These are phyloP conservation scores for Platyscapa corneri DNA, from an alignment of 1,140 invertebrate genomes.

Conservation along the genomic window DNA sequence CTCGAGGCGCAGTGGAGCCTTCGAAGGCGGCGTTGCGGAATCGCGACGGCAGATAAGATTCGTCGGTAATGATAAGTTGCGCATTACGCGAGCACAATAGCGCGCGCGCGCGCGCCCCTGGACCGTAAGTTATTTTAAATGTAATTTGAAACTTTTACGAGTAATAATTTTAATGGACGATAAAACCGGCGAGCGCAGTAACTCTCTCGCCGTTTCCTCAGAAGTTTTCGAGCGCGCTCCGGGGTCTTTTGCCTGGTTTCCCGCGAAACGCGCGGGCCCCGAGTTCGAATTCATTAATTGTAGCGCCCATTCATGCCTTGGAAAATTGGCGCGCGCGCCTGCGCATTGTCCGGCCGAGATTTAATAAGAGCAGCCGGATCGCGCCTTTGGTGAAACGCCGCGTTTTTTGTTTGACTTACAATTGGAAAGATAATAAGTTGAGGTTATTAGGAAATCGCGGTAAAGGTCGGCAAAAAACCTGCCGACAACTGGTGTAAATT, in stretches of 20 bases:
- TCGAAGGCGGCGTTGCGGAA: constrained; percentile 24
- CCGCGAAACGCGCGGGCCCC: background rate
- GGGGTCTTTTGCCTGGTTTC: background rate
- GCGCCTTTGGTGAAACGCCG: no score
- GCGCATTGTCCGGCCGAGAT: no score
- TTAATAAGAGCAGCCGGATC: background rate
- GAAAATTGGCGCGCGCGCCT: constrained; percentile 7
- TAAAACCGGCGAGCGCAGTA: constrained; percentile 20
- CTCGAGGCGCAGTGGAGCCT: constrained; percentile 9
- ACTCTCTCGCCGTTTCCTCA: constrained; percentile 3
- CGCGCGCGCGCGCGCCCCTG: background rate
- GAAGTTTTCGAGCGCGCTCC: constrained; percentile 12
- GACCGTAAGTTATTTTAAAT: constrained; percentile 26
- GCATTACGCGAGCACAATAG: constrained; percentile 32
- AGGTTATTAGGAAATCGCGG: background rate
- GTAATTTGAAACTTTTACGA: constrained; percentile 47
- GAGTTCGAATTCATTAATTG: background rate
- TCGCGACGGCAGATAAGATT: constrained; percentile 27
- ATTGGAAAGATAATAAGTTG: background rate
- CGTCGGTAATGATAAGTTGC: constrained; percentile 31
- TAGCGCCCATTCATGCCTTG: background rate
- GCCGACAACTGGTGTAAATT: background rate
- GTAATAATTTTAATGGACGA: constrained; percentile 39
- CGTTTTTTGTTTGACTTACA: background rate
- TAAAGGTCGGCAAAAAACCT: background rate